phyloP scores from a whole-genome alignment of 2,888 invertebrate genomes.

The Spodoptera exigua region DNA sequence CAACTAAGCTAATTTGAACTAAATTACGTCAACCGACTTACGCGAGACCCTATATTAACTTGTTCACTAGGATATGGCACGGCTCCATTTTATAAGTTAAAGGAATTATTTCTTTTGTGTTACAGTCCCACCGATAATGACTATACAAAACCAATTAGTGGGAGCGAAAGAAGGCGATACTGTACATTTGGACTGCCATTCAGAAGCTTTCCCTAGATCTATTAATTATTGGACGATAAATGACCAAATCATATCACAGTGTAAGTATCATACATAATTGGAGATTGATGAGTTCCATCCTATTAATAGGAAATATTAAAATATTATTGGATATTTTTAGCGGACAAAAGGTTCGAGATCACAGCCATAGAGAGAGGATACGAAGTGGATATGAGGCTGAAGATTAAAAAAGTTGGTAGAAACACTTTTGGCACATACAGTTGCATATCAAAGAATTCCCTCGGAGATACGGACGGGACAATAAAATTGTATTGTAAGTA shows the following conservation, averaged over 20 bases:
- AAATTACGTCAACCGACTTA: conserved; percentile 48
- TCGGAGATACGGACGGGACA: conserved; percentile 93
- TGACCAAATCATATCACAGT: conserved; percentile 92
- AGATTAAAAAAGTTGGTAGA: conserved; percentile 90
- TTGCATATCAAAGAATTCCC: conserved; percentile 93
- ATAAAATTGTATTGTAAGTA: conserved; percentile 93
- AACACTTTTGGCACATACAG: conserved; percentile 92
- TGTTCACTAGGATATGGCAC: conserved; percentile 12
- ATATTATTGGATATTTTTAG: conserved; percentile 61
- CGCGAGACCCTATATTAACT: conserved; percentile 34
- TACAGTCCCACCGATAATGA: conserved; percentile 94
- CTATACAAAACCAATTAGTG: conserved; percentile 93
- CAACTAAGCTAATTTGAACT: conserved; percentile 56
- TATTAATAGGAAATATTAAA: conserved; percentile 20
- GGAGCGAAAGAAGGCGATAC: conserved; percentile 92
- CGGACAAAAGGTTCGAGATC: conserved; percentile 88
- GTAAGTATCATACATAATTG: conserved; percentile 77
- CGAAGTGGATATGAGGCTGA: conserved; percentile 92
- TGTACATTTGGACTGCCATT: conserved; percentile 92
- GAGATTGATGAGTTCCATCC: background rate
- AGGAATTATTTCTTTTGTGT: conserved; percentile 58
- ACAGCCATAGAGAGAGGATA: conserved; percentile 90
- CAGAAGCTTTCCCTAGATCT: conserved; percentile 93
- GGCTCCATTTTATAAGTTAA: conserved; percentile 20
- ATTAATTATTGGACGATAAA: conserved; percentile 94